Percentiles rank a stretch among this genome's conserved stretches.
phyloP scores from a whole-genome alignment of 1,140 invertebrate genomes.

The Xylocopa sonorina region DNA sequence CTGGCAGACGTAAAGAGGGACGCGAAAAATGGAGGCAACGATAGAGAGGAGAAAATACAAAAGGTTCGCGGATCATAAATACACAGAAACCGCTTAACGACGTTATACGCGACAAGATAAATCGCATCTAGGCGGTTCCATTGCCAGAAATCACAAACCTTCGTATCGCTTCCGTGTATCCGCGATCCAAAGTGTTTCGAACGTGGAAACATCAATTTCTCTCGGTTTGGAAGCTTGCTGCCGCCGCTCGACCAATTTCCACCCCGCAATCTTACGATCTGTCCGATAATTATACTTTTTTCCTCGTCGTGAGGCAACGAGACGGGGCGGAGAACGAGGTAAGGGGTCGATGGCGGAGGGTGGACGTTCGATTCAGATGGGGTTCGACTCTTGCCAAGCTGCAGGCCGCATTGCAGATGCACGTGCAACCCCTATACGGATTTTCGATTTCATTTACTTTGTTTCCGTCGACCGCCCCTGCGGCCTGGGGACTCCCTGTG shows the following conservation, averaged over 20 bases:
- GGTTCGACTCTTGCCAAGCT: slow-evolving; percentile 63
- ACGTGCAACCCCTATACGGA: slow-evolving; percentile 59
- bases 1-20: too few species aligned
- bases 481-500: background rate
- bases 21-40: too few species aligned
- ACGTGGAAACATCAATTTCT: slow-evolving; percentile 28
- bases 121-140: background rate
- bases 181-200: slow-evolving; percentile 1
- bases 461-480: slow-evolving; percentile 18
- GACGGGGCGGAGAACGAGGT: background rate
- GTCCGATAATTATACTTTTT: slow-evolving; percentile 68
- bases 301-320: background rate
- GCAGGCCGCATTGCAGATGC: slow-evolving; percentile 74
- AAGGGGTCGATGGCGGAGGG: background rate
- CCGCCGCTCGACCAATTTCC: slow-evolving; percentile 35
- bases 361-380: slow-evolving; percentile 30
- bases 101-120: slow-evolving; percentile 1
- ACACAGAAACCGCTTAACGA: background rate
- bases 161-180: background rate
- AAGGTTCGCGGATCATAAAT: background rate
- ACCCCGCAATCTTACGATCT: slow-evolving; percentile 21
- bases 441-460: slow-evolving; percentile 64
- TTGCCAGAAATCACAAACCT: background rate
- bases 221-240: background rate
- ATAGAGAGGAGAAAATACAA: too few species aligned